Conservation (phyloP, 2,113 vertebrate species). For the Oreochromis niloticus region DNA sequence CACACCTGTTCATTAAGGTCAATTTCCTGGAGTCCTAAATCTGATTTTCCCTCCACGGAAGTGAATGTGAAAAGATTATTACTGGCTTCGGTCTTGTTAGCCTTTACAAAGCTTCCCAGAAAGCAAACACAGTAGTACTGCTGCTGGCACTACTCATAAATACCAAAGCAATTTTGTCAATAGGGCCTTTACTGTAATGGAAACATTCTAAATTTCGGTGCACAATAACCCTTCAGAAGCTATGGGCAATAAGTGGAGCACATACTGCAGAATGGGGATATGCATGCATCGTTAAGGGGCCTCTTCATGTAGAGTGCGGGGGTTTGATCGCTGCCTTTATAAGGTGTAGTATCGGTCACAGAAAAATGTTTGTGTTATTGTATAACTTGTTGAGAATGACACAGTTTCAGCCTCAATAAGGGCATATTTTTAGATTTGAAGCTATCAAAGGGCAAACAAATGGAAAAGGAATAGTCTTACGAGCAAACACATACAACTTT, state of each 20-base stretch:
- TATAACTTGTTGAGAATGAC: background rate
- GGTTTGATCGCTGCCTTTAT: conserved; percentile 1
- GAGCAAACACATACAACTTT: background rate
- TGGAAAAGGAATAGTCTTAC: background rate
- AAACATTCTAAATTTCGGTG: background rate
- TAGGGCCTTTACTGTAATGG: conserved; percentile 8
- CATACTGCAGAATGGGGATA: background rate
- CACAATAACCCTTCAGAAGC: conserved; percentile 23
- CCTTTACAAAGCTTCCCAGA: background rate
- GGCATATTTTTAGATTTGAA: background rate
- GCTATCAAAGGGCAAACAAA: background rate
- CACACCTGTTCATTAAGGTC: background rate
- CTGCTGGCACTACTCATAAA: conserved; percentile 2
- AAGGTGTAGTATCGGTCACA: background rate
- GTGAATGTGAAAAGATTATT: background rate
- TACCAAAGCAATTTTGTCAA: conserved; percentile 36
- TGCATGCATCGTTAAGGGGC: background rate
- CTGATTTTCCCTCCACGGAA: background rate
- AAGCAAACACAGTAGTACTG: background rate
- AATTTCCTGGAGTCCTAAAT: background rate
- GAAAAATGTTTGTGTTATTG: background rate
- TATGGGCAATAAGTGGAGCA: background rate
- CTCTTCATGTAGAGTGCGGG: conserved; percentile 11
- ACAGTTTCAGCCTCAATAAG: background rate
- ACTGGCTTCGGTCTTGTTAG: background rate